Evolutionary conservation across 2,113 vertebrate genomes (phyloP), one percentile per base, ranked within the genome.

Genomic region (Xyliphius kryptos): DNA sequence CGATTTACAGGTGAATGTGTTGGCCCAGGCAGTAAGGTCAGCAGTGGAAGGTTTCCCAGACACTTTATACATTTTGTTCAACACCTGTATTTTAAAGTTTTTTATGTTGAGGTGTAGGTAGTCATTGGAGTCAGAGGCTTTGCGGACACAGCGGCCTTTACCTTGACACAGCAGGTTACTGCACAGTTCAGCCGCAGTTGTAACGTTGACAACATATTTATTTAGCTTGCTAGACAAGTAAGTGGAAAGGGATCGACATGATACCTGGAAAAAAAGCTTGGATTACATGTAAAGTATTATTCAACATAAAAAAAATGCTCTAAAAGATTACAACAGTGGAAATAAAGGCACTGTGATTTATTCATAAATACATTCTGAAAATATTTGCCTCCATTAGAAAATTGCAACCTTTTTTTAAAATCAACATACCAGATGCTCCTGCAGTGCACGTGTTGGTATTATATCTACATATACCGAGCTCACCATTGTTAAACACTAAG

Each of bases 151-250:
- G 15, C 88, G 75, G 7, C 93, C 94, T 10, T 77, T 76, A 3
- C 81, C 77, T 46, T 83, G 79, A 60, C 94, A 97, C 54, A 95
- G 68, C 14, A 75, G 71, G 40, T 81, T 61, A 65, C 87, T 90
- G 72, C 92, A 96, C 58, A 96, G 83, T 78, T 77, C 86, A 61
- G 90, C 77, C 4, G 93, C 93, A 16, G 91, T 83, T 0, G 92
- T 92, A 71, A 94, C 83, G 0, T 97, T 97, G 74, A 90, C 83
- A 15, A 96, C 51, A 61, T 96, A 97, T 0, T 88, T 91, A 56
- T 79, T 87, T 53, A 97, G 66, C 11, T 70, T 86, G 40, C 72
- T 73, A 0, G 53, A 64, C 67, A 87, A 63, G 73, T 82, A 85
- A 9, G 72, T 61, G 3, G 85, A 83, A 36, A 88, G 75, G 9